Conservation (phyloP, 2,888 invertebrate genomes). For the Cryptops parisi region DNA sequence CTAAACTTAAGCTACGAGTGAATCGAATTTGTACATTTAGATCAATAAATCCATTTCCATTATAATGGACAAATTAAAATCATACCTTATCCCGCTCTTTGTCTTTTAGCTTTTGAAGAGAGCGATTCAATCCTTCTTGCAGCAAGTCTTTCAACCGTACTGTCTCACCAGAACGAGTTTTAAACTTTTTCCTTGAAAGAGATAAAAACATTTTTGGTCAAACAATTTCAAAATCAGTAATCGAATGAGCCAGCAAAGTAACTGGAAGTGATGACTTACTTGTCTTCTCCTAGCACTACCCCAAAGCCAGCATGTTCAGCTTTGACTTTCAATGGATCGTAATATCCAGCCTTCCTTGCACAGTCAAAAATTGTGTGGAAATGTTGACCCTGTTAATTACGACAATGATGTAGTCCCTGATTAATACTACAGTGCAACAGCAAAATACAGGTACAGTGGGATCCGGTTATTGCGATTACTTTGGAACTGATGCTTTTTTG, state of each 20-base stretch:
- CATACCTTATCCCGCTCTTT: conserved; percentile 62
- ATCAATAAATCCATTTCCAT: too few relatives aligned
- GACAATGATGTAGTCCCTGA: too few relatives aligned
- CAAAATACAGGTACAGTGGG: too few relatives aligned
- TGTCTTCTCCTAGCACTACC: conserved; percentile 94
- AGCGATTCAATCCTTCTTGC: conserved; percentile 72
- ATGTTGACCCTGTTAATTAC: conserved; percentile 42
- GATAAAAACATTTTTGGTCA: conserved; percentile 9
- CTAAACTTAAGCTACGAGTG: too few relatives aligned
- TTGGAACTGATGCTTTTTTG: too few relatives aligned
- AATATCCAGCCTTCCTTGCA: conserved; percentile 59
- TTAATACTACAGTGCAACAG: too few relatives aligned
- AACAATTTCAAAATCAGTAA: not conserved
- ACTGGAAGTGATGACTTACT: too few relatives aligned
- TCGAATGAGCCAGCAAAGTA: not conserved
- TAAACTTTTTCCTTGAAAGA: conserved; percentile 72
- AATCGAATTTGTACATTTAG: too few relatives aligned
- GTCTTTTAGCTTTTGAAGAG: conserved; percentile 67
- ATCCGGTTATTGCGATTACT: too few relatives aligned
- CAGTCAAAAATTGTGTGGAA: conserved; percentile 63
- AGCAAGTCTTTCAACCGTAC: conserved; percentile 72
- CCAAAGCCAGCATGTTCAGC: conserved; percentile 92
- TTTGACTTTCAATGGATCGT: conserved; percentile 46
- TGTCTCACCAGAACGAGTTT: conserved; percentile 93
- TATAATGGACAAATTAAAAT: too few relatives aligned